A percentile compares a stretch with the other conserved stretches of the same genome.
Evolutionary conservation across 2,888 invertebrate species (phyloP).

Genomic region (Sarcophaga rosellei): DNA sequence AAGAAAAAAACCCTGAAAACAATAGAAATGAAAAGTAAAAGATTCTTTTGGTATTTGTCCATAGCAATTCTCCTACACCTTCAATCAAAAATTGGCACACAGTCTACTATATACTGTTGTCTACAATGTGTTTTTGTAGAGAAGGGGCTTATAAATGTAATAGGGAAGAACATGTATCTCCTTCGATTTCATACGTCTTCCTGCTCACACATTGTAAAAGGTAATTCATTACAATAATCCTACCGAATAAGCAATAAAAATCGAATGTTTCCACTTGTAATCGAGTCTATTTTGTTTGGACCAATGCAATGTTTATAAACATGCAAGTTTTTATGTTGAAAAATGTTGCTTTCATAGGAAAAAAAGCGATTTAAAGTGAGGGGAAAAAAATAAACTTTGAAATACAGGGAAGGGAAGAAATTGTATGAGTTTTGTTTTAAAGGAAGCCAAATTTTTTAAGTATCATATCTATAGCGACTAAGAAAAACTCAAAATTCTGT

Average conservation of each 20-base stretch:
- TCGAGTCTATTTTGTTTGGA: slow-evolving; percentile 41
- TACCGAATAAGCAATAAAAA: slow-evolving; percentile 79
- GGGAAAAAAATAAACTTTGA: too few relatives aligned
- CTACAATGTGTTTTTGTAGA: background rate
- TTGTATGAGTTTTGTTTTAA: too few relatives aligned
- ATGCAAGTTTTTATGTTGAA: background rate
- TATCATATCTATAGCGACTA: too few relatives aligned
- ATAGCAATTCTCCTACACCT: background rate
- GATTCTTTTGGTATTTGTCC: background rate
- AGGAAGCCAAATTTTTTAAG: too few relatives aligned
- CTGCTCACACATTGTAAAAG: slow-evolving; percentile 54
- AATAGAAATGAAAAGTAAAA: slow-evolving; percentile 59
- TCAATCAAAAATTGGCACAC: slow-evolving; percentile 2
- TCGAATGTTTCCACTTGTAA: slow-evolving; percentile 72
- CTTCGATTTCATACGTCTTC: too few relatives aligned
- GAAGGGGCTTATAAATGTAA: background rate
- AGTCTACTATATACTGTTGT: background rate
- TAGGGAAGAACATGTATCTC: background rate
- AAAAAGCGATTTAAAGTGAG: too few relatives aligned
- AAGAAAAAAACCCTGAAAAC: slow-evolving; percentile 35
- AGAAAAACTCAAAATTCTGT: too few relatives aligned
- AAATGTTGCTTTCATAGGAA: background rate
- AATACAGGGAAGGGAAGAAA: too few relatives aligned
- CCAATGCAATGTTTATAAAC: background rate
- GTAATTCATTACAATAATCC: slow-evolving; percentile 80